A percentile compares a stretch with the other conserved stretches of the same genome.
phyloP scores from a whole-genome alignment of 64 coral and sea anemone genomes.

The Montipora capricornis region DNA sequence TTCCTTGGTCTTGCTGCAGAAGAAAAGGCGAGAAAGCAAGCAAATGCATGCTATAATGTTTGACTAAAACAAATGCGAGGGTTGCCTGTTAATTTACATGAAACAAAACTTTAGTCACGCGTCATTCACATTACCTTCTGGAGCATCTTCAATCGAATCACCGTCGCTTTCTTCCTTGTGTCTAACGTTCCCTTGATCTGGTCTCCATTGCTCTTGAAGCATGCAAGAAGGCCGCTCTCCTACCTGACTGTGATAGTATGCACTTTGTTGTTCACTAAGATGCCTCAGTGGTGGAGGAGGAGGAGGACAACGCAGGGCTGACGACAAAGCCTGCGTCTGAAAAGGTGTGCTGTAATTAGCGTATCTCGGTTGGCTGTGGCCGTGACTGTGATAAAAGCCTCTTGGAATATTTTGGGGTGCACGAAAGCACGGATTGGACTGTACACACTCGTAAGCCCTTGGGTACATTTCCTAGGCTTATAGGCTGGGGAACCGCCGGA shows the following conservation, averaged over 20 bases:
- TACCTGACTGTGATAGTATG: background rate
- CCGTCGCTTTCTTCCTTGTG: conserved; percentile 14
- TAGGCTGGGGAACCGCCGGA: background rate
- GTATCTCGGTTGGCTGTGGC: conserved; percentile 2
- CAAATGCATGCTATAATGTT: background rate
- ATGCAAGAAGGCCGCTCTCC: conserved; percentile 42
- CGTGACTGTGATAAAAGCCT: background rate
- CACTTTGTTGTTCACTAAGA: conserved; percentile 48
- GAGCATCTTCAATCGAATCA: conserved; percentile 18
- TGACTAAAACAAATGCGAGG: background rate
- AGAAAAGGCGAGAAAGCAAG: background rate
- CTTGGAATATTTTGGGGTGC: conserved; percentile 11
- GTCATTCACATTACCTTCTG: conserved; percentile 1
- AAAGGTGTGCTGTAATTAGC: background rate
- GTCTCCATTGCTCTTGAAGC: conserved; percentile 19
- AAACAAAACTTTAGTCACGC: background rate
- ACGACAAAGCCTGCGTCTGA: background rate
- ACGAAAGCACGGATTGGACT: background rate
- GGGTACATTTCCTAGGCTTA: conserved; percentile 44
- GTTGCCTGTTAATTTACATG: background rate
- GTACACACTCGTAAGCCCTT: conserved; percentile 29
- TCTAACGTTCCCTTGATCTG: background rate
- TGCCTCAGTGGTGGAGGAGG: conserved; percentile 65
- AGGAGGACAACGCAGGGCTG: background rate
- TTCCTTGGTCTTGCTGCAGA: background rate